These are phyloP conservation scores for Gadopsis marmoratus DNA, from an alignment of 2,797 vertebrate genomes.

Conservation along the genomic window DNA sequence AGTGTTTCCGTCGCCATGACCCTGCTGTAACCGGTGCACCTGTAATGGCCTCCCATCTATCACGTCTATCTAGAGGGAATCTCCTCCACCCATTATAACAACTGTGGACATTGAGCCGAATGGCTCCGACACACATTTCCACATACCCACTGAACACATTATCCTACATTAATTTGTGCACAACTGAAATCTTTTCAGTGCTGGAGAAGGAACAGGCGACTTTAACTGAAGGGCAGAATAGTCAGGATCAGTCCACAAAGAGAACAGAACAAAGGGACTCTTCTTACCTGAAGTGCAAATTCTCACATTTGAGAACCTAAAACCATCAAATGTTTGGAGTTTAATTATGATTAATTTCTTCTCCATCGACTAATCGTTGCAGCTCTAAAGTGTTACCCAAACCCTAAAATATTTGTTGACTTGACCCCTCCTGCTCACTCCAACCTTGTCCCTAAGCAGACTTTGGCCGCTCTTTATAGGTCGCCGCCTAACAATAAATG, in stretches of 20 bases:
- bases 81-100: conserved; percentile 18
- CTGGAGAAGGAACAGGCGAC: neutral
- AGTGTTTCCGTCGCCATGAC: neutral
- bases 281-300: neutral
- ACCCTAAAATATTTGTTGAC: too few relatives aligned
- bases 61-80: conserved; percentile 25
- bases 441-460: too few relatives aligned
- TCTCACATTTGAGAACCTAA: too few relatives aligned
- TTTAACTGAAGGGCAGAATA: neutral
- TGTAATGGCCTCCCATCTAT: conserved; percentile 51
- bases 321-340: too few relatives aligned
- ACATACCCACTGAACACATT: conserved; percentile 1
- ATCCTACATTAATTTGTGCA: neutral
- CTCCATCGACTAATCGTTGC: too few relatives aligned
- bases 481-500: too few relatives aligned
- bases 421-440: too few relatives aligned
- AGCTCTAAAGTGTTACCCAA: too few relatives aligned
- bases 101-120: conserved; percentile 26
- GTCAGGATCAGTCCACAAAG: neutral
- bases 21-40: conserved; percentile 19
- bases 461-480: too few relatives aligned
- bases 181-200: neutral
- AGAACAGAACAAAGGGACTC: neutral
- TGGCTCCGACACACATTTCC: conserved; percentile 17
- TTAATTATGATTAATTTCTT: too few relatives aligned